Conservation (phyloP, 2,888 invertebrate genomes). For the Drosophila hamatofila region DNA sequence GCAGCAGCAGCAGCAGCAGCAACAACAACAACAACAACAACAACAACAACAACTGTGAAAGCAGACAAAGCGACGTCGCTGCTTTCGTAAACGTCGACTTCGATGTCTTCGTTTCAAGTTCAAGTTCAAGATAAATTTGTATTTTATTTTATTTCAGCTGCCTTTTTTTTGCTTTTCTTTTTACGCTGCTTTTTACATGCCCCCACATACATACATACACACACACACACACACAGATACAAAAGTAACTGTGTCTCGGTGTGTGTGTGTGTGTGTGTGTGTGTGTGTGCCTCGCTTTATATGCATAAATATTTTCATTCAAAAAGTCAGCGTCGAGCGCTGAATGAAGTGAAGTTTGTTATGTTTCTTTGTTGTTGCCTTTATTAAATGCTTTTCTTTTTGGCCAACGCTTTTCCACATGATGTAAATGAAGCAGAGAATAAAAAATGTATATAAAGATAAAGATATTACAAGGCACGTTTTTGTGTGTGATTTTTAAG, state of each 20-base stretch:
- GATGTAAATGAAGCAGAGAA: conserved; percentile 12
- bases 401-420: conserved; percentile 20
- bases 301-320: conserved; percentile 80
- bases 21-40: no score
- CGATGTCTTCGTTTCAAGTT: conserved; percentile 77
- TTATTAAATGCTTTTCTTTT: conserved; percentile 39
- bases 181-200: conserved; percentile 67
- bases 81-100: conserved; percentile 6
- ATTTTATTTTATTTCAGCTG: conserved; percentile 70
- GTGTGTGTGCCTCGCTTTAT: conserved; percentile 49
- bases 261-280: background rate
- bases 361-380: conserved; percentile 2
- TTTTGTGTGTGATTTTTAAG: background rate
- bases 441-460: background rate
- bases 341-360: conserved; percentile 39
- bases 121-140: conserved; percentile 84
- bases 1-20: conserved; percentile 20
- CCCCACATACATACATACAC: conserved; percentile 25
- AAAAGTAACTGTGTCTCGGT: conserved; percentile 16
- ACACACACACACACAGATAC: background rate
- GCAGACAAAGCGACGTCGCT: conserved; percentile 35
- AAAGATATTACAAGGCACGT: conserved; percentile 5
- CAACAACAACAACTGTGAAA: conserved; percentile 25
- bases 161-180: conserved; percentile 64
- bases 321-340: conserved; percentile 38